These are phyloP conservation scores for Seriola quinqueradiata DNA, from an alignment of 2,113 vertebrate genomes.

Conservation along the genomic window DNA sequence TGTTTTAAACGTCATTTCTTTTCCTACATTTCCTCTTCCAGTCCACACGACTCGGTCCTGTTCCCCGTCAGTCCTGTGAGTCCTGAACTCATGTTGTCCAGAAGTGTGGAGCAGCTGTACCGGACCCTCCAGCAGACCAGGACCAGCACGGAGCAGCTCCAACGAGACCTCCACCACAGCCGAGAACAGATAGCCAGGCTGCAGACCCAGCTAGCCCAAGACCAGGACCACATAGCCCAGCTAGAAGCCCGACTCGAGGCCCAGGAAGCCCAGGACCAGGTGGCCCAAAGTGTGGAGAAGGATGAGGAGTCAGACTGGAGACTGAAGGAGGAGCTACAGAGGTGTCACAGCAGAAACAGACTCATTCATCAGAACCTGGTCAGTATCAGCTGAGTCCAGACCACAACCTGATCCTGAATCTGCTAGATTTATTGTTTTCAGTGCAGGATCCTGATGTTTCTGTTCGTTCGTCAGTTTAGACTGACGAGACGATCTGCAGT, in stretches of 20 bases:
- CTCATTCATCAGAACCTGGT: slow-evolving; percentile 37
- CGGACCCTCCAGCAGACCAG: slow-evolving; percentile 82
- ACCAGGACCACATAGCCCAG: slow-evolving; percentile 1
- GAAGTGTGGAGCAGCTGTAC: slow-evolving; percentile 84
- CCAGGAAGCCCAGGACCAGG: not conserved
- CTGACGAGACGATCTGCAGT: no score
- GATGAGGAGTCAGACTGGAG: not conserved
- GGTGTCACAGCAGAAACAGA: slow-evolving; percentile 11
- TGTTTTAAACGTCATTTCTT: no score
- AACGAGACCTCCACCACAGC: slow-evolving; percentile 53
- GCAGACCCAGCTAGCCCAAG: slow-evolving; percentile 8
- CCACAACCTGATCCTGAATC: not conserved
- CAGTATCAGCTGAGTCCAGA: slow-evolving; percentile 9
- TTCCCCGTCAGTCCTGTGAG: not conserved
- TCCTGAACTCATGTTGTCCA: slow-evolving; percentile 47
- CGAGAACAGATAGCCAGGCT: slow-evolving; percentile 10
- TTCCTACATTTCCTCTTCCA: no score
- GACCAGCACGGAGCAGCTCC: slow-evolving; percentile 73
- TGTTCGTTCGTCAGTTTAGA: no score
- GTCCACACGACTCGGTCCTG: not conserved
- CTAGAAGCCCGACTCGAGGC: not conserved
- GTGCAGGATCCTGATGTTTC: no score
- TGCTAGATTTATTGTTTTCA: no score
- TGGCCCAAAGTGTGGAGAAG: not conserved
- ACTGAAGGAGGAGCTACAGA: slow-evolving; percentile 25